These are phyloP conservation scores for Lepilemur septentrionalis DNA, from an alignment of 2,797 vertebrate genomes.

Conservation along the genomic window DNA sequence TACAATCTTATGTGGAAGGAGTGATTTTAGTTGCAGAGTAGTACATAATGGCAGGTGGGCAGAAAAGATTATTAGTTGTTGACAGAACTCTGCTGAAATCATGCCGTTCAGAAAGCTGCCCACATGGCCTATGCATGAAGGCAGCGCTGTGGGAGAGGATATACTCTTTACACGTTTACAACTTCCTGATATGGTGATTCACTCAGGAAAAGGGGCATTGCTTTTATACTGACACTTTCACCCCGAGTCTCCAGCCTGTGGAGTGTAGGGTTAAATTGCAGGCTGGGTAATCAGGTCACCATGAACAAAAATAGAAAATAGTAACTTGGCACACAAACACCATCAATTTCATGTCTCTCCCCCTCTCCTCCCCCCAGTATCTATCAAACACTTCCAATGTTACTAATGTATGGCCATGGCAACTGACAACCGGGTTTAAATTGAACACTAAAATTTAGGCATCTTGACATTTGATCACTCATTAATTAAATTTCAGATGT, in stretches of 20 bases:
- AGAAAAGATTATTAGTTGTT: not conserved
- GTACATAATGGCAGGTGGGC: not conserved
- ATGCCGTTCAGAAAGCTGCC: not conserved
- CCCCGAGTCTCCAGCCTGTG: not conserved
- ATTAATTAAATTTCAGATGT: not conserved
- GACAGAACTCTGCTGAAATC: not conserved
- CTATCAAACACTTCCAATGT: not conserved
- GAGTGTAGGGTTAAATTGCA: not conserved
- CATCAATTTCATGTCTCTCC: not conserved
- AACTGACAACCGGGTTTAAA: not conserved
- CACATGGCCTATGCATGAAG: rapidly evolving
- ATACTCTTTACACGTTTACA: not conserved
- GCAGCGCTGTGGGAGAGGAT: too few species aligned
- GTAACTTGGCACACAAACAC: not conserved
- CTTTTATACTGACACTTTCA: not conserved
- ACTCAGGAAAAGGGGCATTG: not conserved
- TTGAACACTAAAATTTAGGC: not conserved
- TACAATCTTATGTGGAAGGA: not conserved
- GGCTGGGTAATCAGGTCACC: not conserved
- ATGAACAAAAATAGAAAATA: not conserved
- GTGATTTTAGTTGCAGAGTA: not conserved
- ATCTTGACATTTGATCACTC: not conserved
- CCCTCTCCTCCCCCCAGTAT: too few species aligned
- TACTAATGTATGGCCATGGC: not conserved
- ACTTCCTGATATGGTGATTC: not conserved